These are phyloP conservation scores for Tetragnatha montana DNA, from an alignment of 2,888 invertebrate genomes.

Conservation along the genomic window DNA sequence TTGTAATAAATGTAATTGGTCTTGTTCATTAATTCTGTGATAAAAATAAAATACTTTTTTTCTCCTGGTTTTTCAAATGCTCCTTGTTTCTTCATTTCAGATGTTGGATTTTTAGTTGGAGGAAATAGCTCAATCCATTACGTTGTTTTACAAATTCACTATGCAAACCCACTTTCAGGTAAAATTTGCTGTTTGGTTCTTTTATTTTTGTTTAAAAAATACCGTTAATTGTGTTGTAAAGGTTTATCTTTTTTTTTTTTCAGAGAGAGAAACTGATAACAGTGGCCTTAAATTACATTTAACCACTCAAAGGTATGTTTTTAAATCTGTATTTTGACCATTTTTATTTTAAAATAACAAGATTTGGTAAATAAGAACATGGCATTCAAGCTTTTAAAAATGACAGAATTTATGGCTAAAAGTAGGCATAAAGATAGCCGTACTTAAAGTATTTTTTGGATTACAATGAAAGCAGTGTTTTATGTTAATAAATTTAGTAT, in stretches of 20 bases:
- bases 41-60: not conserved
- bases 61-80: not conserved
- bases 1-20: not conserved
- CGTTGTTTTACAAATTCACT: slow-evolving; percentile 80
- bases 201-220: not conserved
- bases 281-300: slow-evolving; percentile 70
- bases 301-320: slow-evolving; percentile 62
- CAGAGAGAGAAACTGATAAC: slow-evolving; percentile 73
- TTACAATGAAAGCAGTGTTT: too few relatives aligned
- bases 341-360: too few relatives aligned
- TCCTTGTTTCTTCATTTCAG: slow-evolving; percentile 72
- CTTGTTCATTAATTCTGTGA: not conserved
- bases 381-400: too few relatives aligned
- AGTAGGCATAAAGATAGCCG: too few relatives aligned
- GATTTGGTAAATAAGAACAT: too few relatives aligned
- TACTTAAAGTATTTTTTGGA: too few relatives aligned
- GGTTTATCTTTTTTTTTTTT: slow-evolving; percentile 30
- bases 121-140: slow-evolving; percentile 78
- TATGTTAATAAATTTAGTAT: too few relatives aligned
- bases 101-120: slow-evolving; percentile 80
- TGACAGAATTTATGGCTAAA: too few relatives aligned
- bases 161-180: slow-evolving; percentile 76
- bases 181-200: not conserved
- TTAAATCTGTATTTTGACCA: too few relatives aligned
- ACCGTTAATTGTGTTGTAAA: not conserved